A percentile compares a stretch with the other conserved stretches of the same genome.
phyloP scores from a whole-genome alignment of 2,797 vertebrate genomes.

The Clarias platycephalus region DNA sequence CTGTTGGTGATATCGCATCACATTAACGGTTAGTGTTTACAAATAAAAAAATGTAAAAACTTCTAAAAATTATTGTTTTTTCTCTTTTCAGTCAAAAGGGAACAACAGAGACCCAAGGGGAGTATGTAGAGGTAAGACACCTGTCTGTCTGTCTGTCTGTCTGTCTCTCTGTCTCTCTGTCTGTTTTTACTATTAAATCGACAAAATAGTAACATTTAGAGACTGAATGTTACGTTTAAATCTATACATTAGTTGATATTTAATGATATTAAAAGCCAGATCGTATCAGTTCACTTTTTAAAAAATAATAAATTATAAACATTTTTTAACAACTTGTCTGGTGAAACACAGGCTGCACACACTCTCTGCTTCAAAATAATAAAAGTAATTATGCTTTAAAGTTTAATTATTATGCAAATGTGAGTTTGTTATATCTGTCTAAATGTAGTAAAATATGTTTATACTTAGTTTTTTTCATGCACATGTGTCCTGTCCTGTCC shows the following conservation, averaged over 20 bases:
- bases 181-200: not conserved
- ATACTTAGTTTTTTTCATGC: not conserved
- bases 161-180: not conserved
- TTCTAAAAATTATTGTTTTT: not conserved
- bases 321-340: not conserved
- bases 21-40: not conserved
- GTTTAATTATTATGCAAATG: not conserved
- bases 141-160: not conserved
- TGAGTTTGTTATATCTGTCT: not conserved
- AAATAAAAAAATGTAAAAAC: not conserved
- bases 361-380: too few relatives aligned
- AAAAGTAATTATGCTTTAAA: too few relatives aligned
- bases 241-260: not conserved
- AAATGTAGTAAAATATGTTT: not conserved
- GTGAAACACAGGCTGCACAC: not conserved
- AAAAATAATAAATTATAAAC: not conserved
- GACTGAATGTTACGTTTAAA: not conserved
- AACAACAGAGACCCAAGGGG: constrained; percentile 27
- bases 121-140: constrained; percentile 51
- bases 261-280: not conserved
- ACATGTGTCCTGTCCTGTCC: too few relatives aligned
- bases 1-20: not conserved
- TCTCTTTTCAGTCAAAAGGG: constrained; percentile 38
- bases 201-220: not conserved
- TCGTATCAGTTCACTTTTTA: not conserved